Base-by-base conservation (phyloP, 2,113 vertebrate species). In the Eclectus roratus region DNA sequence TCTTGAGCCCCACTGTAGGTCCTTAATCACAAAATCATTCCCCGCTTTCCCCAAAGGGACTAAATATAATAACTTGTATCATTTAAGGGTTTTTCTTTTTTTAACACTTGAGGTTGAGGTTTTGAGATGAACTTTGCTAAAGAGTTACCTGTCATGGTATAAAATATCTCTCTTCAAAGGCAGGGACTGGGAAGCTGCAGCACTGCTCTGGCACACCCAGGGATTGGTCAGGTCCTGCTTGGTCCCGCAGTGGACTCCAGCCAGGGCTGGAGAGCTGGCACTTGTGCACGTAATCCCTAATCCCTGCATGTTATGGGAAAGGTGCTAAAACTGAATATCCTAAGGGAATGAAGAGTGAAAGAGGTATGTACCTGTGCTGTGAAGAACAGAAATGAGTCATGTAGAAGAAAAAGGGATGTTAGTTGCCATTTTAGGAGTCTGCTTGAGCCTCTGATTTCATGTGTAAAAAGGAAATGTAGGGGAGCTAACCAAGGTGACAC, bases 11-110 rank as follows among this genome's bases (percentile, higher is more conserved):
- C 64, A 55, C 77, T 63, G 82, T 85, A 95, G 85, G 94, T 96
- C 91, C 94, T 97, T 97, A 97, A 97, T 97, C 95, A 96, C 94
- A 96, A 96, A 91, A 95, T 96, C 88, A 95, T 94, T 96, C 91
- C 91, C 60, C 73, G 78, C 73, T 91, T 90, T 25, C 31, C 95
- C 68, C 76, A 71, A 88, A 90, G 88, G 91, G 76, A 91, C 93
- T 95, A 90, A 90, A 90, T 90, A 80, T 96, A 94, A 91, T 96
- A 96, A 96, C 89, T 94, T 90, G 76, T 84, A 91, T 96, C 72
- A 85, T 94, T 96, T 94, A 94, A 89, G 87, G 81, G 65, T 21
- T 89, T 88, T 91, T 90, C 37, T 63, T 65, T 92, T 92, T 94
- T 96, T 93, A 94, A 95, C 91, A 72, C 91, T 92, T 84, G 60